Evolutionary conservation across 1,140 invertebrate genomes (phyloP).

Genomic region (Atta texana): DNA sequence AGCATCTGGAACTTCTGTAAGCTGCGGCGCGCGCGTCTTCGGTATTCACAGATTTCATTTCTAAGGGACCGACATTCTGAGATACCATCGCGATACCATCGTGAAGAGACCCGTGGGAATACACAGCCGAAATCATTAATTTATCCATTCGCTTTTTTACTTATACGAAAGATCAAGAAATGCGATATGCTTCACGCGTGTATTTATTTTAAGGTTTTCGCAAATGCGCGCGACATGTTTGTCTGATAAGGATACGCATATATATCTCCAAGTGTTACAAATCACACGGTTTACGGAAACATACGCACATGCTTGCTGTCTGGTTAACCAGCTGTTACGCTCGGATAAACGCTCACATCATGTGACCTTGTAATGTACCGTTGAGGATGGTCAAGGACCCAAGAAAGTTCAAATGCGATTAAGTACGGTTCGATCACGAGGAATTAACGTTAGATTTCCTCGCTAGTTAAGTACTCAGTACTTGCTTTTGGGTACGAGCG

Average conservation of each 20-base stretch:
- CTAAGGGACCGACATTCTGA: conserved; percentile 48
- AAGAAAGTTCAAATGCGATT: conserved; percentile 23
- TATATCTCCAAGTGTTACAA: not conserved
- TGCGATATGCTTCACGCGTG: not conserved
- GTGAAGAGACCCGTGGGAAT: not conserved
- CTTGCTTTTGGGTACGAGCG: conserved; percentile 36
- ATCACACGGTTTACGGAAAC: conserved; percentile 23
- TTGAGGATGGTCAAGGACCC: conserved; percentile 42
- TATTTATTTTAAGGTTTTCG: conserved; percentile 40
- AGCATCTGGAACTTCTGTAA: conserved; percentile 37
- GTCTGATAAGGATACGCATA: not conserved
- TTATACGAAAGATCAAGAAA: not conserved
- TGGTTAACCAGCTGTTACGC: conserved; percentile 42
- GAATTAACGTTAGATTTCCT: conserved; percentile 38
- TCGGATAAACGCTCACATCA: conserved; percentile 59
- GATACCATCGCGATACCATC: too few relatives aligned
- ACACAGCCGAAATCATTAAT: not conserved
- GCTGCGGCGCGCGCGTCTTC: conserved; percentile 38
- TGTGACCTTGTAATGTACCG: conserved; percentile 47
- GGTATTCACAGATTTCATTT: conserved; percentile 53
- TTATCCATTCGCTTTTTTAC: not conserved
- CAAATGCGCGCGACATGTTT: not conserved
- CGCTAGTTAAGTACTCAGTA: not conserved
- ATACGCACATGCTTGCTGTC: not conserved
- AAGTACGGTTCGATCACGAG: conserved; percentile 33